Percentiles rank a stretch among this genome's conserved stretches.
Conservation (phyloP, 2,797 vertebrate species). For the Lepilemur ruficaudatus region DNA sequence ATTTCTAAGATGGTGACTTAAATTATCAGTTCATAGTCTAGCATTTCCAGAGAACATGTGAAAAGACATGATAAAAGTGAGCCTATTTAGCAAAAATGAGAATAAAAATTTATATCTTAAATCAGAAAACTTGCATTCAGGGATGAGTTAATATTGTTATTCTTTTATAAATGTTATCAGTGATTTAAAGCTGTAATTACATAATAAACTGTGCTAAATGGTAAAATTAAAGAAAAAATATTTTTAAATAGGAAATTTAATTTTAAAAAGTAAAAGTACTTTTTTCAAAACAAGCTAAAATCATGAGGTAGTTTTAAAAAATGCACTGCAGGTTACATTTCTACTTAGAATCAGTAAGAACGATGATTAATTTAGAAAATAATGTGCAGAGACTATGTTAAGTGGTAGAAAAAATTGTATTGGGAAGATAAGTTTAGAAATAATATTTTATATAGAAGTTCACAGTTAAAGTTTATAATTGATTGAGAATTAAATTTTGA, state of each 20-base stretch:
- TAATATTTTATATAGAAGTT: constrained; percentile 14
- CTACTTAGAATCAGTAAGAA: not conserved
- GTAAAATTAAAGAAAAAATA: constrained; percentile 12
- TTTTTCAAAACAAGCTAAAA: constrained; percentile 48
- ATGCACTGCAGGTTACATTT: not conserved
- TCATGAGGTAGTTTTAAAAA: not conserved
- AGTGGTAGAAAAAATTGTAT: constrained; percentile 35
- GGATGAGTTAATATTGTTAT: not conserved
- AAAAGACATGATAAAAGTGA: constrained; percentile 25
- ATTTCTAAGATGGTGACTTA: constrained; percentile 56
- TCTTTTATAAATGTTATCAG: constrained; percentile 36
- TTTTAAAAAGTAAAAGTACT: not conserved
- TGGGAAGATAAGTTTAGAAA: constrained; percentile 15
- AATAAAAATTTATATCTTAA: constrained; percentile 26
- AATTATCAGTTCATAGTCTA: not conserved
- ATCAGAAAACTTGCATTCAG: constrained; percentile 16
- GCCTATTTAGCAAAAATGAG: constrained; percentile 37
- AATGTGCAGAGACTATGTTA: not conserved
- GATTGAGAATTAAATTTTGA: constrained; percentile 40
- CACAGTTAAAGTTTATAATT: not conserved
- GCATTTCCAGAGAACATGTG: not conserved
- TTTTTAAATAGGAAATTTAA: constrained; percentile 18
- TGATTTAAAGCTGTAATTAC: constrained; percentile 34
- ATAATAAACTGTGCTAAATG: not conserved
- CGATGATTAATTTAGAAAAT: constrained; percentile 37